Base-by-base conservation (phyloP, 1,140 invertebrate genomes). In the Zaprionus nigranus region DNA sequence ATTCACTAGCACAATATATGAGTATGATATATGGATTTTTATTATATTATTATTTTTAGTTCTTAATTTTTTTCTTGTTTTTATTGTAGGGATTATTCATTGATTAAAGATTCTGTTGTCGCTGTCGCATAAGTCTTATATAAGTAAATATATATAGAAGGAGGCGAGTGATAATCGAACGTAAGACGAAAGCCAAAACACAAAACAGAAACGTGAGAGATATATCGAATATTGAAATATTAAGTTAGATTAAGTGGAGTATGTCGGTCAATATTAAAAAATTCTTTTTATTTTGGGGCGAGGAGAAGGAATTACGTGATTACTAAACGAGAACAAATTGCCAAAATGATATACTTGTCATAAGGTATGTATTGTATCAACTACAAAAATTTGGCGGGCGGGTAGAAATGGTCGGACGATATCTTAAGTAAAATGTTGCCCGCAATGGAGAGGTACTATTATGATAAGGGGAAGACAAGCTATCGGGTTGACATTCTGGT, bases 1-100 rank as follows among this genome's bases (percentile, higher is more conserved):
- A 92, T 92, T 92, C 91, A 92, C 91, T 92, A 92, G 91, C 91
- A 91, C 80, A 88, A 78, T 92, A 92, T 88, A 78, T 86, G 81
- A 65, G 68, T 84, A 88, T 88, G 84, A 81, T 87, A 88, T 76
- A 76, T 88, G 75, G 72, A 74, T 78, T 84, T 79, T 82, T 78
- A 75, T 82, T 78, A 36, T 67, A 67, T 58, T 58, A 63, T 64
- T 46, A 38, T 67, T 40, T 65, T 51, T 59, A 30, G 40, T 61
- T 74, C 24, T 69, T 49, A n/a, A 57, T 67, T 72, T 24, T 24
- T 83, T 73, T 79, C 66, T 79, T 76, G 58, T 54, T 72, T 83
- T 70, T 63, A 66, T 76, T 64, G 73, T 60, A 77, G 64, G 71
- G 65, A 60, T 78, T 84, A 36, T 64, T 20, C 60, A 74, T 73